phyloP scores from a whole-genome alignment of 2,888 invertebrate species.

The Hypercompe scribonia region DNA sequence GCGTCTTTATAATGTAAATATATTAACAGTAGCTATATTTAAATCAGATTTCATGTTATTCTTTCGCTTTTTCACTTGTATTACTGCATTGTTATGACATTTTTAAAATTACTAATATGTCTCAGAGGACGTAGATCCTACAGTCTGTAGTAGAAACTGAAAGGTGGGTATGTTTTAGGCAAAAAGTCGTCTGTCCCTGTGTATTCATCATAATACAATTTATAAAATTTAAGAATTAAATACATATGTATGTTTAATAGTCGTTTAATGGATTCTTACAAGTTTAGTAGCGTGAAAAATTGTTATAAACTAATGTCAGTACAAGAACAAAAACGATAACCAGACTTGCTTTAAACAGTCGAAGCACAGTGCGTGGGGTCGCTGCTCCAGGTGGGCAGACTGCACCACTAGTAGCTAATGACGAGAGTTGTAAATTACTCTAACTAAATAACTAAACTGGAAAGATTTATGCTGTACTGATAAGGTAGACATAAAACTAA shows the following conservation, averaged over 20 bases:
- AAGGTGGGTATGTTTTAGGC: conserved; percentile 34
- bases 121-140: too few species aligned
- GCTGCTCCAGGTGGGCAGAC: background rate
- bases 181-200: conserved; percentile 23
- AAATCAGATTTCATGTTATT: conserved; percentile 26
- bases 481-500: conserved; percentile 40
- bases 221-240: too few species aligned
- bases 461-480: background rate
- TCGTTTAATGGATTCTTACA: too few species aligned
- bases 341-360: background rate
- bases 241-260: too few species aligned
- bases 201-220: background rate
- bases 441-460: background rate
- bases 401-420: background rate
- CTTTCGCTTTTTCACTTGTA: conserved; percentile 13
- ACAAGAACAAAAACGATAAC: background rate
- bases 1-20: conserved; percentile 27
- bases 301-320: background rate
- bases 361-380: background rate
- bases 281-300: background rate
- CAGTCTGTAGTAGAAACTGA: background rate
- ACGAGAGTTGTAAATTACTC: background rate
- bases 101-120: background rate
- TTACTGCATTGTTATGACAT: conserved; percentile 21
- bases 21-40: conserved; percentile 23